Evolutionary conservation across 2,797 vertebrate species (phyloP).

Genomic region (Hephaestus fuliginosus): DNA sequence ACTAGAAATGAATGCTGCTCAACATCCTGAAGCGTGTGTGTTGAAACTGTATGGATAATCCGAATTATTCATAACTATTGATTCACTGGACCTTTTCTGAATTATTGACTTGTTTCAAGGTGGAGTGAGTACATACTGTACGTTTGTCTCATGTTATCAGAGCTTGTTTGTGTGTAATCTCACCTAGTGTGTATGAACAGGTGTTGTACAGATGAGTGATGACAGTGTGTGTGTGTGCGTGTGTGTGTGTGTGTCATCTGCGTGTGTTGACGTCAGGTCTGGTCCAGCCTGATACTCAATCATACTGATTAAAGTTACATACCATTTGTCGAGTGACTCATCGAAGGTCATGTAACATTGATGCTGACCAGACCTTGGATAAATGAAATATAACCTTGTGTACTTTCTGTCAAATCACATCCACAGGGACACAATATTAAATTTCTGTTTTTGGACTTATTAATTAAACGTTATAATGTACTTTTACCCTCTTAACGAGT

Average conservation of each 20-base stretch:
- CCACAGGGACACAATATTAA: neutral
- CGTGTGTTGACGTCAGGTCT: slow-evolving; percentile 17
- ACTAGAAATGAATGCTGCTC: slow-evolving; percentile 5
- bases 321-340: slow-evolving; percentile 36
- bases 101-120: slow-evolving; percentile 26
- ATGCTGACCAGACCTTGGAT: slow-evolving; percentile 37
- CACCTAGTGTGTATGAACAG: slow-evolving; percentile 17
- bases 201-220: slow-evolving; percentile 21
- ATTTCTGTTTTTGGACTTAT: neutral
- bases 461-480: neutral
- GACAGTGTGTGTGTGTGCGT: slow-evolving; percentile 23
- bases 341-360: slow-evolving; percentile 32
- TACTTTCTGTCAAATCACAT: slow-evolving; percentile 18
- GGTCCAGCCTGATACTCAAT: slow-evolving; percentile 39
- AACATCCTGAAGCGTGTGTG: neutral
- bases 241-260: slow-evolving; percentile 11
- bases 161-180: slow-evolving; percentile 1
- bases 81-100: slow-evolving; percentile 19
- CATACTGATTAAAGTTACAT: slow-evolving; percentile 46
- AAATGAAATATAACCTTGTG: slow-evolving; percentile 31
- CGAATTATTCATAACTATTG: slow-evolving; percentile 54
- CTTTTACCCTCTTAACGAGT: neutral
- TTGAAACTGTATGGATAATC: slow-evolving; percentile 13
- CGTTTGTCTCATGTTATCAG: slow-evolving; percentile 6
- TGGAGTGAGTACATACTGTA: neutral